Conservation (phyloP, 2,113 vertebrate species). For the Anser brachyrhynchus region DNA sequence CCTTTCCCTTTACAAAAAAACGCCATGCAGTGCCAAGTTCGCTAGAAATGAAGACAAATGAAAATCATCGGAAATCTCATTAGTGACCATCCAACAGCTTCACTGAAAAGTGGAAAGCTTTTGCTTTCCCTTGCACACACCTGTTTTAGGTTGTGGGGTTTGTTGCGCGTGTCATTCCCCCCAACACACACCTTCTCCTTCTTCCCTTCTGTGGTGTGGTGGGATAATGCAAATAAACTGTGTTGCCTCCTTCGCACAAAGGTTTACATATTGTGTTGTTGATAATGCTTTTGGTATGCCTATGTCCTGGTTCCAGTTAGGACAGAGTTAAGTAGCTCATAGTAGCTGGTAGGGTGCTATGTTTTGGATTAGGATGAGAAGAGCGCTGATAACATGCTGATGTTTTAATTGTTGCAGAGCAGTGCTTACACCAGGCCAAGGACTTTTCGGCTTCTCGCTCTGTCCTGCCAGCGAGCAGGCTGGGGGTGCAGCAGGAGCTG, state of each 20-base stretch:
- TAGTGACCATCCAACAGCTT: constrained; percentile 43
- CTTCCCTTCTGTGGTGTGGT: accelerated
- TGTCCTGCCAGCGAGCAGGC: too few species aligned
- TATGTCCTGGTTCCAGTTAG: background rate
- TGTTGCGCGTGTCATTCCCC: background rate
- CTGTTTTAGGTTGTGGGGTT: background rate
- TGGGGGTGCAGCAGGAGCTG: too few species aligned
- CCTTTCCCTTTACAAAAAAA: background rate
- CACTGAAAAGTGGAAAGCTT: background rate
- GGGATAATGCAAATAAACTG: constrained; percentile 21
- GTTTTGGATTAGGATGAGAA: too few species aligned
- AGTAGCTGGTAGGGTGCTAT: too few species aligned
- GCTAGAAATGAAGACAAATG: constrained; percentile 54
- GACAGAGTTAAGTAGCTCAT: too few species aligned
- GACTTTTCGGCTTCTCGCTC: too few species aligned
- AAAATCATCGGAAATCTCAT: constrained; percentile 45
- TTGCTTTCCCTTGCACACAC: background rate
- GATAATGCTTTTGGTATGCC: background rate
- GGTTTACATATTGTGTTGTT: constrained; percentile 27
- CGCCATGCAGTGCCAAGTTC: background rate
- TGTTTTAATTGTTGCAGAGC: too few species aligned
- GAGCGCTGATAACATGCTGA: too few species aligned
- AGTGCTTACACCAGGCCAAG: too few species aligned
- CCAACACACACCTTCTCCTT: background rate
- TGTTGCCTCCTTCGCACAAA: background rate